These are phyloP conservation scores for Pitangus sulphuratus DNA, from an alignment of 2,797 vertebrate genomes.

Conservation along the genomic window DNA sequence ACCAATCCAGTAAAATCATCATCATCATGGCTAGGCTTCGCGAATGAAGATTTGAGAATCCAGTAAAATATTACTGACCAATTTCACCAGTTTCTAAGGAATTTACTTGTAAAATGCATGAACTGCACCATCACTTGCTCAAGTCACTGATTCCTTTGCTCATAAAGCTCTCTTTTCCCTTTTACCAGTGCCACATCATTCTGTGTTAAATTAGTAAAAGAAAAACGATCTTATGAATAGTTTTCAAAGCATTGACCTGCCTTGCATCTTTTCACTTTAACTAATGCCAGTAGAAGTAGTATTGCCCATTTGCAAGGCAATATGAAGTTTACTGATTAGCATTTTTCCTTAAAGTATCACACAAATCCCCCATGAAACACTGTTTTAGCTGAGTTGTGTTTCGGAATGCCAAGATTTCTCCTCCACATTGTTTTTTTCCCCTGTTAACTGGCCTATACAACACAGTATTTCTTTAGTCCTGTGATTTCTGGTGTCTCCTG, in stretches of 20 bases:
- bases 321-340: not conserved
- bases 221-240: not conserved
- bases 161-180: not conserved
- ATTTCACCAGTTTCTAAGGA: conserved; percentile 26
- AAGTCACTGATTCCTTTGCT: not conserved
- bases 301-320: not conserved
- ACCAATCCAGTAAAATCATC: not conserved
- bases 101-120: conserved; percentile 7
- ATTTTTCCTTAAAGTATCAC: not conserved
- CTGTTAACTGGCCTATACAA: not conserved
- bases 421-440: fast-evolving
- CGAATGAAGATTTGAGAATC: no score
- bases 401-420: not conserved
- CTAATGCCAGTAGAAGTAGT: not conserved
- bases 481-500: not conserved
- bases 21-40: no score
- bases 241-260: not conserved
- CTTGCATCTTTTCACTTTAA: not conserved
- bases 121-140: not conserved
- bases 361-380: not conserved
- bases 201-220: not conserved
- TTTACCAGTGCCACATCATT: not conserved
- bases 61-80: conserved; percentile 8
- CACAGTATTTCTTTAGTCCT: not conserved
- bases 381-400: not conserved